Evolutionary conservation across 2,888 invertebrate genomes (phyloP), one percentile per base, ranked within the genome.

Genomic region (Drosophila greeni): DNA sequence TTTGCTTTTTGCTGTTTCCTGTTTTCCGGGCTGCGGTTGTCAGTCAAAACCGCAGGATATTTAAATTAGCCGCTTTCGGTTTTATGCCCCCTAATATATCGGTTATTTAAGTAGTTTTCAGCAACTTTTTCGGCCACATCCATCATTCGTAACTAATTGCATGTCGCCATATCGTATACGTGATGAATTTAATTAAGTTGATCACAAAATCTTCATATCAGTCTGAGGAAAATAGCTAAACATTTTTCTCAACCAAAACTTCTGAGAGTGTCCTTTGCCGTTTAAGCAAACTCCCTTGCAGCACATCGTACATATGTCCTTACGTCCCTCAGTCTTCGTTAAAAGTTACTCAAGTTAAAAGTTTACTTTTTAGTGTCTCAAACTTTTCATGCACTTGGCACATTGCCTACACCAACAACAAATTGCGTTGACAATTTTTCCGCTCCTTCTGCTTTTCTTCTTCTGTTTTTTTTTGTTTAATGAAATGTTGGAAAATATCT

Each of bases 171-270:
- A 67, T 54, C 74, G 76, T 66, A 70, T 70, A 74, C 76, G 67
- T 69, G 66, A 73, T 74, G 70, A 81, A 81, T 81, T 81, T 78
- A 81, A 83, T 81, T 83, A 83, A 78, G 80, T 80, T 75, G 75
- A 82, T 79, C 75, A 67, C 74, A 70, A 78, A 74, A 73, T 75
- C 77, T 70, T 54, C 66, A 74, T 67, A 76, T 76, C 57, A 45
- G 68, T 66, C 64, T 58, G 55, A 57, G 66, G 66, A 61, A 70
- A 80, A 80, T 61, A 66, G 49, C 67, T 70, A 72, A 80, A 58
- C 75, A 82, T 68, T 70, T 77, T 62, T 62, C 69, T 52, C 65
- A 78, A 69, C 68, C n/a, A n/a, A 70, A 82, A 71, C 62, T 47
- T 20, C 40, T 4, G 40, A 1, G 12, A 31, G 43, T 51, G 34